Evolutionary conservation across 1,140 invertebrate genomes (phyloP), one percentile per base, ranked within the genome.

Genomic region (Drosophila equinoxialis): DNA sequence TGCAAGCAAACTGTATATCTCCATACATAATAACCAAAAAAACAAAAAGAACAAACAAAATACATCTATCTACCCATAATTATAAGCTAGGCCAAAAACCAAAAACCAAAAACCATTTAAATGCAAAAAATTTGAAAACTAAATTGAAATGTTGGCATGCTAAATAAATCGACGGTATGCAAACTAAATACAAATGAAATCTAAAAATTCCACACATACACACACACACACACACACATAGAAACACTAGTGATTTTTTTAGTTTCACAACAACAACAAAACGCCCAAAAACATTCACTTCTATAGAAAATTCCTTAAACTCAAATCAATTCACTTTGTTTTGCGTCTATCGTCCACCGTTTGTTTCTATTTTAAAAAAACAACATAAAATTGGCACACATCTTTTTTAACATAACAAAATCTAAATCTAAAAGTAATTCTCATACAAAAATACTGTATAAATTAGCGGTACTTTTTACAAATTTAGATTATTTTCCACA

Each of bases 401-500:
- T 39, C 10, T 13, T 39, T 5, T 39, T 13, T 11, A 23, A 51
- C 45, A 23, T 10, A 48, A 8, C 6, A 6, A 30, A 23, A 51
- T 51, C 45, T 23, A 51, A 30, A 17, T 17, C 17, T 30, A 30
- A 30, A 51, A 51, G 45, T 70, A 74, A 68, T 41, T 45, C 55
- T 55, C 37, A 39, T 39, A 39, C 37, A 74, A 65, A 65, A 37
- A 59, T 23, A 41, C 65, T 71, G 35, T 66, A 51, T 51, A 51
- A 62, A 68, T 77, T 30, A 89, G 77, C 68, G 70, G 74, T 78
- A 78, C 64, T 80, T 65, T 71, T 89, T 30, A 30, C 5, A 30
- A 30, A 30, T 30, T 30, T 89, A 81, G 77, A 85, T 81, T 81
- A 85, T 81, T 81, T 42, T 74, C 30, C 30, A 81, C 30, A 81